Evolutionary conservation across 2,888 invertebrate species (phyloP).

Genomic region (Ornithoptera priamus): DNA sequence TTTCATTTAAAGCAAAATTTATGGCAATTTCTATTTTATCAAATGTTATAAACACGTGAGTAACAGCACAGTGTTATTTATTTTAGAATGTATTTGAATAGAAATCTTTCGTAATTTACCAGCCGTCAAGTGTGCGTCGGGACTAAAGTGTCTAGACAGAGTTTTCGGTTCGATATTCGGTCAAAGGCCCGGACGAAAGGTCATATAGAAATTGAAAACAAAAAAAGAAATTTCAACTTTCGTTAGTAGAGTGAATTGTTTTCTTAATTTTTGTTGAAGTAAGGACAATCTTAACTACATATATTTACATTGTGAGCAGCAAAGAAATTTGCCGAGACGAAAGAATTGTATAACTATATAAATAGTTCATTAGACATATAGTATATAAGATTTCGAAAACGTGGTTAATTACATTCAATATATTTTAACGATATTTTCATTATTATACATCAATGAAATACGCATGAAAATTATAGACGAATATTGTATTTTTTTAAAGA

Average conservation of each 20-base stretch:
- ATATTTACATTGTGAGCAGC: conserved; percentile 22
- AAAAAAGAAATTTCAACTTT: conserved; percentile 5
- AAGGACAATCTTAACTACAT: conserved; percentile 41
- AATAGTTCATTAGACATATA: no score
- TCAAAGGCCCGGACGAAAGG: conserved; percentile 73
- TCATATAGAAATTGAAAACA: conserved; percentile 40
- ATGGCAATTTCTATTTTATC: no score
- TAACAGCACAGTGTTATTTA: conserved; percentile 27
- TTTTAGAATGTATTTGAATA: conserved; percentile 31
- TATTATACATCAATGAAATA: no score
- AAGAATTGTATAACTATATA: background rate
- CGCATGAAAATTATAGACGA: no score
- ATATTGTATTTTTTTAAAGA: background rate
- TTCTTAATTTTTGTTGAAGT: conserved; percentile 37
- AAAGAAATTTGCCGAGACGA: background rate
- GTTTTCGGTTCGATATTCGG: conserved; percentile 58
- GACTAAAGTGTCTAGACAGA: conserved; percentile 67
- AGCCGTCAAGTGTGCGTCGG: conserved; percentile 45
- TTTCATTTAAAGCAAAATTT: no score
- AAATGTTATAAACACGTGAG: conserved; percentile 16
- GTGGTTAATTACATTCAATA: no score
- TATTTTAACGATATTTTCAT: no score
- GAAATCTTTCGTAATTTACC: conserved; percentile 46
- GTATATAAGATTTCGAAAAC: no score
- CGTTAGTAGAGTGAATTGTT: conserved; percentile 12